These are phyloP conservation scores for Sciurus niger DNA, from an alignment of 2,113 vertebrate species.

Conservation along the genomic window DNA sequence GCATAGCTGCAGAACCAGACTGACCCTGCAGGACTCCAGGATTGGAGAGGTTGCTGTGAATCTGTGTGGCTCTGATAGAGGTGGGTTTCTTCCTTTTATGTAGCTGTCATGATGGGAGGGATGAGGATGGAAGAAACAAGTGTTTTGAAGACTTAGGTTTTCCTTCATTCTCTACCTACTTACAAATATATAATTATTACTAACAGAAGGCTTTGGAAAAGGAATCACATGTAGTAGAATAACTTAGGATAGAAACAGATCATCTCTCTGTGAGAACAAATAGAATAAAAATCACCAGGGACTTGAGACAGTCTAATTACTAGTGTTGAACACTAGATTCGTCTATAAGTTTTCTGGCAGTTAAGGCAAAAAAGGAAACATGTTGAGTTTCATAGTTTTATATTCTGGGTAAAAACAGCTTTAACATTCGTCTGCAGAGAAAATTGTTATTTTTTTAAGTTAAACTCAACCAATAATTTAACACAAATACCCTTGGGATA, in stretches of 20 bases:
- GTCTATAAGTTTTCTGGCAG: constrained; percentile 67
- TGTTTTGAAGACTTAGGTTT: constrained; percentile 35
- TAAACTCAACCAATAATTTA: constrained; percentile 68
- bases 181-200: constrained; percentile 55
- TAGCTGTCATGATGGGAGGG: background rate
- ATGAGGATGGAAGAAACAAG: background rate
- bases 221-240: background rate
- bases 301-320: constrained; percentile 68
- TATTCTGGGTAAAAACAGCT: constrained; percentile 66
- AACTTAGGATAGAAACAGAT: constrained; percentile 58
- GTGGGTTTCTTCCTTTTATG: background rate
- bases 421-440: constrained; percentile 72
- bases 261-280: constrained; percentile 25
- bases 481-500: constrained; percentile 46
- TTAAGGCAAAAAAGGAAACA: constrained; percentile 58
- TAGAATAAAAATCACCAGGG: constrained; percentile 57
- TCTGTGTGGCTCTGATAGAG: background rate
- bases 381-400: constrained; percentile 16
- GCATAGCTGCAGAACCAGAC: background rate
- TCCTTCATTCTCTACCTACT: background rate
- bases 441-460: constrained; percentile 67
- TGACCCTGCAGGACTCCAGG: background rate
- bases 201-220: constrained; percentile 49
- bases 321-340: constrained; percentile 64
- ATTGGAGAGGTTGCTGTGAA: background rate